Percentiles rank a stretch among this genome's conserved stretches.
phyloP scores from a whole-genome alignment of 2,888 invertebrate genomes.

The Diarsia dahlii region DNA sequence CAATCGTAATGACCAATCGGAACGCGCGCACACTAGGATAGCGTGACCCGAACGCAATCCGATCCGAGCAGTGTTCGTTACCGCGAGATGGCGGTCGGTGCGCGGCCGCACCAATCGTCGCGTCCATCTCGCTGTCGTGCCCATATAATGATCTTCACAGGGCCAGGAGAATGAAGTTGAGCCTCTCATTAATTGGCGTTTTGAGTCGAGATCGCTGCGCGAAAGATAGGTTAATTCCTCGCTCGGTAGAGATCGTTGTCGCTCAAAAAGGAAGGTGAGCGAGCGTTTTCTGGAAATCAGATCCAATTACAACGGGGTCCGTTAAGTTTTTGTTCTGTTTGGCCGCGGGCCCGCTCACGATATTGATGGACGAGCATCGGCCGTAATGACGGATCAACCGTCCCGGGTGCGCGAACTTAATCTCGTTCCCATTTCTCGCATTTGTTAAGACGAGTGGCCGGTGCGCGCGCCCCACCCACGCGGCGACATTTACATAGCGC shows the following conservation, averaged over 20 bases:
- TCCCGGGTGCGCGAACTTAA: conserved; percentile 73
- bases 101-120: conserved; percentile 88
- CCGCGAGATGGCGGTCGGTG: conserved; percentile 88
- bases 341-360: conserved; percentile 83
- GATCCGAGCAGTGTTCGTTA: conserved; percentile 89
- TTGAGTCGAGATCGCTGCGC: conserved; percentile 90
- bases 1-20: conserved; percentile 88
- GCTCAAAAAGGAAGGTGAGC: conserved; percentile 90
- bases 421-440: conserved; percentile 79
- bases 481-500: conserved; percentile 89
- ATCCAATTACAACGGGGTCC: conserved; percentile 90
- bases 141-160: conserved; percentile 91
- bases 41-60: conserved; percentile 90
- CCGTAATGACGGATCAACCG: conserved; percentile 75
- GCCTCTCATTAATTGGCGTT: conserved; percentile 91
- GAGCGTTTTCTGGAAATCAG: conserved; percentile 90
- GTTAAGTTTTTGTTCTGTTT: conserved; percentile 90
- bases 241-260: conserved; percentile 89
- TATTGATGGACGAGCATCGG: conserved; percentile 85
- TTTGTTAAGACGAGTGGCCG: conserved; percentile 75
- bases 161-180: conserved; percentile 91
- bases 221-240: conserved; percentile 91
- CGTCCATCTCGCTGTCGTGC: conserved; percentile 91
- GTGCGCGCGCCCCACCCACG: conserved; percentile 87
- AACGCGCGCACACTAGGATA: conserved; percentile 87